These are phyloP conservation scores for Lepus americanus DNA, from an alignment of 2,113 vertebrate genomes.

Conservation along the genomic window DNA sequence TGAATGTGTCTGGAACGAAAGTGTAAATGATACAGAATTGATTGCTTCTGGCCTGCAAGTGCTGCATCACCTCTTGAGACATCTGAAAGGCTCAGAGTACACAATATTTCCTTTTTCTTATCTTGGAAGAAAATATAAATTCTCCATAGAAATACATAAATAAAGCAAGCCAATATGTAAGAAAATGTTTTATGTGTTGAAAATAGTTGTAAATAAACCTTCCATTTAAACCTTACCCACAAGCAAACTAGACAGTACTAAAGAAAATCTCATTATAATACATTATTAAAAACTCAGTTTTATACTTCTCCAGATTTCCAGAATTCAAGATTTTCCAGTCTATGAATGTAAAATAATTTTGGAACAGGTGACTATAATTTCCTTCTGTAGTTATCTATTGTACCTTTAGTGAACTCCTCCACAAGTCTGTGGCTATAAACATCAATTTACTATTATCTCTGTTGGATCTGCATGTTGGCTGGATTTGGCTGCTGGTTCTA, in stretches of 20 bases:
- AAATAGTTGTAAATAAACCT: slow-evolving; percentile 37
- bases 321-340: neutral
- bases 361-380: neutral
- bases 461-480: neutral
- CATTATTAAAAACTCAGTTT: neutral
- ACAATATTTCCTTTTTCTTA: neutral
- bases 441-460: neutral
- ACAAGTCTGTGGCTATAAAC: neutral
- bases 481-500: neutral
- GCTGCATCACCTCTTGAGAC: neutral
- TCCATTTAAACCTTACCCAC: slow-evolving; percentile 15
- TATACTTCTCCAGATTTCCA: neutral
- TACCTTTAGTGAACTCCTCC: neutral
- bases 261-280: neutral
- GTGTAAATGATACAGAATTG: neutral
- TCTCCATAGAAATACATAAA: neutral
- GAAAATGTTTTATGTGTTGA: slow-evolving; percentile 23
- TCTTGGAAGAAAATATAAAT: slow-evolving; percentile 45
- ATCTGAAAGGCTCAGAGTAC: neutral
- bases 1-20: neutral
- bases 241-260: neutral
- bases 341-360: slow-evolving; percentile 44
- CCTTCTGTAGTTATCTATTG: neutral
- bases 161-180: neutral
- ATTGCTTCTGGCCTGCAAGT: neutral